Conservation (phyloP, 2,113 vertebrate species). For the Fukomys damarensis region DNA sequence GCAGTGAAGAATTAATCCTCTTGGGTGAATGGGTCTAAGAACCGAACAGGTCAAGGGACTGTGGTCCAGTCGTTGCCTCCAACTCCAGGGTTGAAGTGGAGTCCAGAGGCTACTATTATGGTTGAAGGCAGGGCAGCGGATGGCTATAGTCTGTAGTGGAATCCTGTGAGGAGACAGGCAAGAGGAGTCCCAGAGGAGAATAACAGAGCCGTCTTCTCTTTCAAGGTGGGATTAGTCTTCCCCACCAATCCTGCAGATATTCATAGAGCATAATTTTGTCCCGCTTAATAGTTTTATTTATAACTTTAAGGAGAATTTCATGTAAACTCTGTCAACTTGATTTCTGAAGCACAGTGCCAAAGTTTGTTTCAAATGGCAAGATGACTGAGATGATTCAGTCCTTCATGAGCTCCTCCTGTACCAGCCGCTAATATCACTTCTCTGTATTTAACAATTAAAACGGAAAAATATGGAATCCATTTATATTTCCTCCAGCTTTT, state of each 20-base stretch:
- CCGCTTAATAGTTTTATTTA: neutral
- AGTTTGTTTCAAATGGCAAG: neutral
- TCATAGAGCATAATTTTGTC: neutral
- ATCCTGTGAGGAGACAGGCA: accelerated
- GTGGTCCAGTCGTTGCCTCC: too few species aligned
- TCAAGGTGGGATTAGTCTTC: neutral
- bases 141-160: neutral
- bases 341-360: neutral
- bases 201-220: neutral
- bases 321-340: neutral
- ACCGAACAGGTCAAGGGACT: neutral
- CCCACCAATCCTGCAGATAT: neutral
- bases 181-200: neutral
- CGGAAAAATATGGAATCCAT: neutral
- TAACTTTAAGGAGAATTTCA: neutral
- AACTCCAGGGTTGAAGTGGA: neutral
- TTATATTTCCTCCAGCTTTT: neutral
- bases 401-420: neutral
- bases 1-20: neutral
- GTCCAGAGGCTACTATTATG: neutral
- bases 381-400: too few species aligned
- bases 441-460: neutral
- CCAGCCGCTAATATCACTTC: neutral
- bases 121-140: neutral
- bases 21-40: neutral